Percentiles rank a stretch among this genome's conserved stretches.
These are phyloP conservation scores for Reinhardtius hippoglossoides DNA, from an alignment of 2,113 vertebrate genomes.

Conservation along the genomic window DNA sequence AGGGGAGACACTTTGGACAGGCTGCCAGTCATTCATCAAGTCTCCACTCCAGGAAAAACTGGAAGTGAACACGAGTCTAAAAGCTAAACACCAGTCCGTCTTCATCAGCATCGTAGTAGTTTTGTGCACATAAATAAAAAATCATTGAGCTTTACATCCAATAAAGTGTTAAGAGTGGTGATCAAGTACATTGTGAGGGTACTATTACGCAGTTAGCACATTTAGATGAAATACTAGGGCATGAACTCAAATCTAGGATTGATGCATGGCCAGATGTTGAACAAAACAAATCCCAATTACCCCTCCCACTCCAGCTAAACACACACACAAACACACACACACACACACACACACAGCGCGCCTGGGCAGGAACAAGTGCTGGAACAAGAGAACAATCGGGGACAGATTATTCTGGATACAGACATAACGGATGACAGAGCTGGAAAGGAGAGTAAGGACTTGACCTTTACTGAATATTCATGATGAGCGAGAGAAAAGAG, in stretches of 20 bases:
- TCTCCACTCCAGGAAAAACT: constrained; percentile 19
- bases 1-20: constrained; percentile 50
- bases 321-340: not conserved
- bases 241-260: constrained; percentile 36
- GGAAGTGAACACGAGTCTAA: not conserved
- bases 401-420: constrained; percentile 72
- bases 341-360: not conserved
- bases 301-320: constrained; percentile 30
- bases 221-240: constrained; percentile 12
- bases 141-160: not conserved
- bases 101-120: not conserved
- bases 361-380: constrained; percentile 54
- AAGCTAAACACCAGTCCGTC: not conserved
- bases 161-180: not conserved
- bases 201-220: not conserved
- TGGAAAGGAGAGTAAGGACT: constrained; percentile 47
- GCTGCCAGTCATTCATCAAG: constrained; percentile 53
- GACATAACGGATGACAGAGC: constrained; percentile 43
- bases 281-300: constrained; percentile 58
- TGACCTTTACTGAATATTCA: constrained; percentile 73
- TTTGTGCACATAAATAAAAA: not conserved
- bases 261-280: constrained; percentile 56
- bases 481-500: constrained; percentile 28
- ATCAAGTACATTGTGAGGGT: not conserved
- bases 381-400: constrained; percentile 68